Conservation (phyloP, 2,113 vertebrate species). For the Alligator sinensis region DNA sequence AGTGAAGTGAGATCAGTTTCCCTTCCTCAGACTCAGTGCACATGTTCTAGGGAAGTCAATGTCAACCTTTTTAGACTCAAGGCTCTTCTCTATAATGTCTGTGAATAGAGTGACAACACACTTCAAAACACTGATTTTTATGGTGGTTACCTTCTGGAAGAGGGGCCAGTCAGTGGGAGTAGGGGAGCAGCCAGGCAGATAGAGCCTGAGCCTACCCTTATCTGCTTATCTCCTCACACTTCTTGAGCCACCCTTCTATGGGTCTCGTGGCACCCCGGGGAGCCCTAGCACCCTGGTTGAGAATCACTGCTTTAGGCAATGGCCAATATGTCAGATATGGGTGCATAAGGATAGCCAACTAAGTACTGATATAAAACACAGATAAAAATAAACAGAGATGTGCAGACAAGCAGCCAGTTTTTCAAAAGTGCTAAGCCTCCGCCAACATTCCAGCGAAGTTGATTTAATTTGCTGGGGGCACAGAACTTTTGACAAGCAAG, state of each 20-base stretch:
- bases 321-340: not conserved
- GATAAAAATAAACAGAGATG: not conserved
- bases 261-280: no score
- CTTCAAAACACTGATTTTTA: no score
- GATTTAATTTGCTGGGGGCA: not conserved
- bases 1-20: not conserved
- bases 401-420: not conserved
- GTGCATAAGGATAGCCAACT: not conserved
- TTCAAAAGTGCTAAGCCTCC: not conserved
- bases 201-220: no score
- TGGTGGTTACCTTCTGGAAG: no score
- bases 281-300: no score
- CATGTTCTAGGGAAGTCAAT: not conserved
- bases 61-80: no score
- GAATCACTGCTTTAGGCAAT: not conserved
- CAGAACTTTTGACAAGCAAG: not conserved
- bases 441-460: not conserved
- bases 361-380: not conserved
- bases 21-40: not conserved
- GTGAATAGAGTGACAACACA: no score
- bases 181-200: no score
- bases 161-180: no score
- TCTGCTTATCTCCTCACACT: no score
- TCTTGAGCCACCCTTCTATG: no score
- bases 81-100: no score